Conservation (phyloP, 2,888 invertebrate genomes). For the Smittia aterrima region DNA sequence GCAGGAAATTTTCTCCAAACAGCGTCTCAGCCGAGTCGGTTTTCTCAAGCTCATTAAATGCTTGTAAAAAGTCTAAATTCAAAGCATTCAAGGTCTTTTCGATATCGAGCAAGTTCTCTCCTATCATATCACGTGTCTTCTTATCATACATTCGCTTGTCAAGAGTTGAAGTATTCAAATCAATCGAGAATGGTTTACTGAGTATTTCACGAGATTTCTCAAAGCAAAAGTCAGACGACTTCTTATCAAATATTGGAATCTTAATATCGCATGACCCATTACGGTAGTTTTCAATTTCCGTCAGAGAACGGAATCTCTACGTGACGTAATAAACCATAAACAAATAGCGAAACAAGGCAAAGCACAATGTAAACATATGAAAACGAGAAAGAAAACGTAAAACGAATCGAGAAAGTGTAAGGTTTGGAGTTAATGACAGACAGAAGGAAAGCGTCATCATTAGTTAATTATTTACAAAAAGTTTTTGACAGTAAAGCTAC, state of each 20-base stretch:
- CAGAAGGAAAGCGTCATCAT: slow-evolving; percentile 7
- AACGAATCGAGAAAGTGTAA: slow-evolving; percentile 26
- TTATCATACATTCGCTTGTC: slow-evolving; percentile 43
- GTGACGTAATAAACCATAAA: slow-evolving; percentile 42
- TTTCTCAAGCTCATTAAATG: slow-evolving; percentile 54
- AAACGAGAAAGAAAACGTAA: no score
- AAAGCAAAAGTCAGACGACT: slow-evolving; percentile 71
- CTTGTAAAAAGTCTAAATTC: slow-evolving; percentile 54
- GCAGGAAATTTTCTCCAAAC: slow-evolving; percentile 45
- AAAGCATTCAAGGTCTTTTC: slow-evolving; percentile 54
- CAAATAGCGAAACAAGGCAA: slow-evolving; percentile 40
- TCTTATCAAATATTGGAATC: slow-evolving; percentile 69
- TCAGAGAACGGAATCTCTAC: slow-evolving; percentile 57
- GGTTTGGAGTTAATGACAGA: background rate
- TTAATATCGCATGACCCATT: slow-evolving; percentile 54
- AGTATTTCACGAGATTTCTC: slow-evolving; percentile 69
- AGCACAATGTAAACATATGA: background rate
- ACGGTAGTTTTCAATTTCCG: slow-evolving; percentile 56
- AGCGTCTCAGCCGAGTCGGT: slow-evolving; percentile 54
- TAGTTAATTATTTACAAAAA: slow-evolving; percentile 34
- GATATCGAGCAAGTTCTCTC: slow-evolving; percentile 53
- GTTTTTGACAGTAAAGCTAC: background rate
- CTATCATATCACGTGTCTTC: slow-evolving; percentile 49
- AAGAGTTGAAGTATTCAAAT: slow-evolving; percentile 25
- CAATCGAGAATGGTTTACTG: slow-evolving; percentile 56